phyloP scores from a whole-genome alignment of 2,113 vertebrate genomes.

The Crotalus viridis region DNA sequence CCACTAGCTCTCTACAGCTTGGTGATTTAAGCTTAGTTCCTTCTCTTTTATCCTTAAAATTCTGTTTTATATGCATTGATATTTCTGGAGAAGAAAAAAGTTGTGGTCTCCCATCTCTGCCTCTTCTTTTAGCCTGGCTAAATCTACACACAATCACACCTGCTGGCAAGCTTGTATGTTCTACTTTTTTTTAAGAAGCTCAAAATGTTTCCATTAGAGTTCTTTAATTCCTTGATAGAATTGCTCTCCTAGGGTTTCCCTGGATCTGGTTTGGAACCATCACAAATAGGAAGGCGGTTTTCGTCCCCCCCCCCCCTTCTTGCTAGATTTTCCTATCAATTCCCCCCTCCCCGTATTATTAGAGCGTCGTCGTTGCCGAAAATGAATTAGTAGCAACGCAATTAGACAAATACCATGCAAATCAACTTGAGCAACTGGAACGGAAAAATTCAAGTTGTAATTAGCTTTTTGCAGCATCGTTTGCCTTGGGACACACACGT shows the following conservation, averaged over 20 bases:
- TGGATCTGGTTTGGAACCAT: background rate
- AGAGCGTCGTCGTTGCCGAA: background rate
- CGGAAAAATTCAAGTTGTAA: background rate
- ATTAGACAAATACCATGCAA: background rate
- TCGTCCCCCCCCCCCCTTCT: accelerated
- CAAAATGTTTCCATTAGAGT: background rate
- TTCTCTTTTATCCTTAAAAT: background rate
- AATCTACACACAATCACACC: background rate
- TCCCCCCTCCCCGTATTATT: background rate
- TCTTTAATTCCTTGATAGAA: background rate
- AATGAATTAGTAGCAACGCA: background rate
- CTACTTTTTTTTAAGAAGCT: background rate
- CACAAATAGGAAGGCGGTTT: background rate
- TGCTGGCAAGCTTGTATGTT: background rate
- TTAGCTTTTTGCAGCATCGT: background rate
- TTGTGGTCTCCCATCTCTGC: background rate
- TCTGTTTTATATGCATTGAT: background rate
- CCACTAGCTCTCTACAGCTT: background rate
- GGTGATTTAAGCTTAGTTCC: background rate
- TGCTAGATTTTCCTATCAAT: background rate
- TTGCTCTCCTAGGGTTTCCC: background rate
- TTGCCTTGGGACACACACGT: background rate
- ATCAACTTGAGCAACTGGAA: background rate
- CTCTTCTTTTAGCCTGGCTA: background rate
- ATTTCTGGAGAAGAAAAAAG: background rate